phyloP scores from a whole-genome alignment of 2,113 vertebrate genomes.

The Panthera tigris region DNA sequence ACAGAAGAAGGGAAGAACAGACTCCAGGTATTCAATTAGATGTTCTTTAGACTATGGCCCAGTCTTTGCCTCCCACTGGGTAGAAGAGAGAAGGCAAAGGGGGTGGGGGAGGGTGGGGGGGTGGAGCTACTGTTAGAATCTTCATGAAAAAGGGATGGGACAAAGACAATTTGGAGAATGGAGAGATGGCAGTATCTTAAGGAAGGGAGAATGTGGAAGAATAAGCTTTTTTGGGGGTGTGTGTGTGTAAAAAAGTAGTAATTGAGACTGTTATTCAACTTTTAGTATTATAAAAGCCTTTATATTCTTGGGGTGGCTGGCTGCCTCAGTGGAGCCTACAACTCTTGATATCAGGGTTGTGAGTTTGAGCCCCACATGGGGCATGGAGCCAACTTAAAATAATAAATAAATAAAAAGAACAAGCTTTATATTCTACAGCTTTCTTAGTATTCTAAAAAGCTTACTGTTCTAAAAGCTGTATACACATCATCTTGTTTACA shows the following conservation, averaged over 20 bases:
- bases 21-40: not conserved
- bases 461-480: not conserved
- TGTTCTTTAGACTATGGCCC: not conserved
- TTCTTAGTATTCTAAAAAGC: not conserved
- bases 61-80: not conserved
- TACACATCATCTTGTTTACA: not conserved
- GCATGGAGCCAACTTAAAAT: not conserved
- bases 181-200: not conserved
- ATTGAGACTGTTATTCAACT: conserved; percentile 11
- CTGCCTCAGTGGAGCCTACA: not conserved
- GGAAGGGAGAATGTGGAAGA: not conserved
- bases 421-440: conserved; percentile 16
- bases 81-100: not conserved
- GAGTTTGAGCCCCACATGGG: not conserved
- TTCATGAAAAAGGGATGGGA: not conserved
- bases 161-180: not conserved
- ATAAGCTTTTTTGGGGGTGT: not conserved
- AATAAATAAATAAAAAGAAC: not conserved
- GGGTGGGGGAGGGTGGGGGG: too few relatives aligned
- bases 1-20: not conserved
- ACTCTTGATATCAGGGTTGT: not conserved
- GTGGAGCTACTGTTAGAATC: not conserved
- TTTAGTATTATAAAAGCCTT: not conserved
- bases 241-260: not conserved
- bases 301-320: not conserved